Evolutionary conservation across 2,888 invertebrate species (phyloP).

Genomic region (Sympetrum striolatum): DNA sequence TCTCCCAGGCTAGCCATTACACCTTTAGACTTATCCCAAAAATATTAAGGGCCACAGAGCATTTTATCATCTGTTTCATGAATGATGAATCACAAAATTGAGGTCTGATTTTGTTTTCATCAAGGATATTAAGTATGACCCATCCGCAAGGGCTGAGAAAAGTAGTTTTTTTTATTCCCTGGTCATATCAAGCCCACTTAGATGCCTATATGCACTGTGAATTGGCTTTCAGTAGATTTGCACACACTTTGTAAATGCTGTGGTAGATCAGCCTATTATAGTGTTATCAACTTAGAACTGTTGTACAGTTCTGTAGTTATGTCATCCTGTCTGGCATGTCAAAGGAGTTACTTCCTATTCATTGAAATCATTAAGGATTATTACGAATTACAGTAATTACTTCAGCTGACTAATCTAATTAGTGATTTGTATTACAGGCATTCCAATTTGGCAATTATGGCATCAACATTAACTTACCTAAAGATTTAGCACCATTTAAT

Average conservation of each 20-base stretch:
- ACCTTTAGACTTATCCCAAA: not conserved
- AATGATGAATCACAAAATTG: too few species aligned
- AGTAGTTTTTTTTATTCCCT: not conserved
- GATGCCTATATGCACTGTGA: slow-evolving; percentile 27
- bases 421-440: slow-evolving; percentile 1
- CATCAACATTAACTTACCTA: slow-evolving; percentile 37
- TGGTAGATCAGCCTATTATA: slow-evolving; percentile 6
- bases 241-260: slow-evolving; percentile 6
- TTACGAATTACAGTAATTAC: not conserved
- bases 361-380: not conserved
- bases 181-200: not conserved
- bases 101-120: not conserved
- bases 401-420: slow-evolving; percentile 26
- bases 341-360: not conserved
- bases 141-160: not conserved
- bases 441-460: slow-evolving; percentile 20
- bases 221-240: slow-evolving; percentile 19
- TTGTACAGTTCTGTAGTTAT: not conserved
- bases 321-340: slow-evolving; percentile 33
- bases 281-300: not conserved
- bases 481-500: slow-evolving; percentile 28
- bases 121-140: not conserved
- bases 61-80: not conserved
- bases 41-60: not conserved
- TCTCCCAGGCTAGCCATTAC: not conserved